Conservation (phyloP, 2,888 invertebrate species). For the Eupithecia vulgata region DNA sequence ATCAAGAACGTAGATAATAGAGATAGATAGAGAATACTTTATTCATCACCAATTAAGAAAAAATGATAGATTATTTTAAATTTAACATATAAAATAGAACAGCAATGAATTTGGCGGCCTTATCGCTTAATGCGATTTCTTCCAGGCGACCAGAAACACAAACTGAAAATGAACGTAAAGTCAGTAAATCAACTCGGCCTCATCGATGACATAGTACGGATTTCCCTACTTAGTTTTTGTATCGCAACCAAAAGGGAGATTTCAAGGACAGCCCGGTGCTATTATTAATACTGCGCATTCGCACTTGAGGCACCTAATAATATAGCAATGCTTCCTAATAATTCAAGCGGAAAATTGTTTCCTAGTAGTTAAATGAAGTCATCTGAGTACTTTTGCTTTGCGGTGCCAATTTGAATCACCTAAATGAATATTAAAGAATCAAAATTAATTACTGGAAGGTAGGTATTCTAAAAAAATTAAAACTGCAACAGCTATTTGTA, state of each 20-base stretch:
- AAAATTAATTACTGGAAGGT: no score
- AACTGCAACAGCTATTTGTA: no score
- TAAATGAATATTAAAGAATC: no score
- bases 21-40: no score
- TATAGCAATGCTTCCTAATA: neutral
- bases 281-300: neutral
- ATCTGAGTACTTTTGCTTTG: neutral
- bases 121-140: no score
- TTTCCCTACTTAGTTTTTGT: conserved; percentile 25
- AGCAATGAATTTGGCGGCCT: no score
- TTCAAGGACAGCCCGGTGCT: neutral
- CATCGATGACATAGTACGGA: conserved; percentile 12
- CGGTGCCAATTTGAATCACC: neutral
- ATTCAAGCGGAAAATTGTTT: conserved; percentile 2
- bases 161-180: neutral
- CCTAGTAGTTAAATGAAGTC: neutral
- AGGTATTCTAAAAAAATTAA: no score
- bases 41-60: no score
- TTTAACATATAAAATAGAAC: no score
- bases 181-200: neutral
- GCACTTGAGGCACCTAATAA: neutral
- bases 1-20: no score
- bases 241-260: conserved; percentile 17
- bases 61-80: no score
- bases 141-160: no score